phyloP scores from a whole-genome alignment of 1,140 invertebrate genomes.

The Drosophila kohkoa region DNA sequence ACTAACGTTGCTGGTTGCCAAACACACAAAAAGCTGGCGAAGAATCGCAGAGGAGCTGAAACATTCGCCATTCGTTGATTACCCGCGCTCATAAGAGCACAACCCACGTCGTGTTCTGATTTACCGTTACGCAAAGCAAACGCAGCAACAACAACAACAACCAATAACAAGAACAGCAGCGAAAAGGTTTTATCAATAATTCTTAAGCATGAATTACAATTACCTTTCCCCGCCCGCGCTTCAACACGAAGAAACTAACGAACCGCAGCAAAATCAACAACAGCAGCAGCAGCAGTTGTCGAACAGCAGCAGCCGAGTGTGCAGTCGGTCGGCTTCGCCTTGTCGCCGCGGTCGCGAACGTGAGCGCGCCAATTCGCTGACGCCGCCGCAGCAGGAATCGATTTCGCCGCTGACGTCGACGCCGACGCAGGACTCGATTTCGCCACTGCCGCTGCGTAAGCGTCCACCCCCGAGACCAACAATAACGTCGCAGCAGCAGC shows the following conservation, averaged over 20 bases:
- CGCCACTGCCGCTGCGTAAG: conserved; percentile 33
- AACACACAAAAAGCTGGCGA: no score
- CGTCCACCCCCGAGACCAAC: conserved; percentile 23
- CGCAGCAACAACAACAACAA: no score
- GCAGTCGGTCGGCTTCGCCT: conserved; percentile 56
- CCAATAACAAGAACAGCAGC: not conserved
- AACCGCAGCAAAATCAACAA: no score
- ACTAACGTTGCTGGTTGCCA: conserved; percentile 5
- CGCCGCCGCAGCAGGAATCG: conserved; percentile 33
- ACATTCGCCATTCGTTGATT: conserved; percentile 35
- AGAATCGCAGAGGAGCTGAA: conserved; percentile 17
- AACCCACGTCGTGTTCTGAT: conserved; percentile 9
- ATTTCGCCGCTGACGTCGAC: conserved; percentile 33
- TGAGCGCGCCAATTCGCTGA: conserved; percentile 47
- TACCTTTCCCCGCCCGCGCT: conserved; percentile 36
- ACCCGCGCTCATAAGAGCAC: conserved; percentile 27
- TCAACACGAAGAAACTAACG: conserved; percentile 1
- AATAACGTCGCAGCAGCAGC: conserved; percentile 1
- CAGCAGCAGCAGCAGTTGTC: no score
- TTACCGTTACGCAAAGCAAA: conserved; percentile 21
- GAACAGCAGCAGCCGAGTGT: conserved; percentile 27
- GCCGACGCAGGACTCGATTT: conserved; percentile 33
- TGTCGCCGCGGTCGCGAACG: conserved; percentile 31
- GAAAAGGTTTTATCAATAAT: conserved; percentile 21
- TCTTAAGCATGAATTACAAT: conserved; percentile 42